phyloP scores from a whole-genome alignment of 1,140 invertebrate genomes.

The Eriocheir sinensis region DNA sequence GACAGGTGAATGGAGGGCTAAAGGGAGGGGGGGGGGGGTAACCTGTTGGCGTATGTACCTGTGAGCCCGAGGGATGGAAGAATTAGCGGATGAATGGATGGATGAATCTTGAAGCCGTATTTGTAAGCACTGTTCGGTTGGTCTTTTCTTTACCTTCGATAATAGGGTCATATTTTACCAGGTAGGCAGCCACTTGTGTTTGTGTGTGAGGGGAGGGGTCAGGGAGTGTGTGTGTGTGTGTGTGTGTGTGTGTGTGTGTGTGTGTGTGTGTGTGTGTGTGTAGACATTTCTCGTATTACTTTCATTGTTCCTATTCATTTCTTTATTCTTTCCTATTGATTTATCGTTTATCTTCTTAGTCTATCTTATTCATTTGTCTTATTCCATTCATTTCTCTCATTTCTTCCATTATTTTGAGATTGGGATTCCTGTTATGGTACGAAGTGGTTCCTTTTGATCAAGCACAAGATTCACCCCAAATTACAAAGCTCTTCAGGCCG shows the following conservation, averaged over 20 bases:
- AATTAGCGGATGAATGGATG: background rate
- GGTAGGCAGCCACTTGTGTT: background rate
- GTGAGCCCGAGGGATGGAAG: background rate
- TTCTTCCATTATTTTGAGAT: too few species aligned
- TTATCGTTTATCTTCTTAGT: too few species aligned
- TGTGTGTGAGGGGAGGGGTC: background rate
- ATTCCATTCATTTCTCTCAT: too few species aligned
- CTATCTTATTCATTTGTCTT: too few species aligned
- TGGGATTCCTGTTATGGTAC: too few species aligned
- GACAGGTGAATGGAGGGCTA: background rate
- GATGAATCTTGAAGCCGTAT: background rate
- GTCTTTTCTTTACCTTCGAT: slow-evolving; percentile 11
- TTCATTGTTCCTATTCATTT: too few species aligned
- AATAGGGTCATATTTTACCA: slow-evolving; percentile 12
- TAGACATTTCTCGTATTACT: background rate
- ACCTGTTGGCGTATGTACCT: background rate
- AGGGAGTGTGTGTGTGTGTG: slow-evolving; percentile 16
- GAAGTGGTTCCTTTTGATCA: too few species aligned
- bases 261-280: slow-evolving; percentile 8
- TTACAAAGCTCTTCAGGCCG: too few species aligned
- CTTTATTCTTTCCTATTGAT: too few species aligned
- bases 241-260: slow-evolving; percentile 39
- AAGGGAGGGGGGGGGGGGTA: background rate
- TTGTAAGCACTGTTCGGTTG: background rate
- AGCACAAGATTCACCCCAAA: too few species aligned